Evolutionary conservation across 2,113 vertebrate species (phyloP).

Genomic region (Dunckerocampus dactyliophorus): DNA sequence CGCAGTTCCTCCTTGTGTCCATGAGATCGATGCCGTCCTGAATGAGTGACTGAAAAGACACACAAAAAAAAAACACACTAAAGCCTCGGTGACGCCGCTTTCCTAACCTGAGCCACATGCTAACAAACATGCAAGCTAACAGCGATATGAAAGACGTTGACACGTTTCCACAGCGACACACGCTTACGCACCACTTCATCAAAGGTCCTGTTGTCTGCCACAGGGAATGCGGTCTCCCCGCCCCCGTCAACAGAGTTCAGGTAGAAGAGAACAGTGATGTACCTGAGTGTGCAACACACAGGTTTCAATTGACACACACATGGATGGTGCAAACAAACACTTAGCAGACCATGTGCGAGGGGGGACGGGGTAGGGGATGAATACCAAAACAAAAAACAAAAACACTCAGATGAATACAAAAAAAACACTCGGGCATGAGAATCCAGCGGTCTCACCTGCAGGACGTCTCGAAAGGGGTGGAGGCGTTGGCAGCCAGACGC

Average conservation of each 20-base stretch:
- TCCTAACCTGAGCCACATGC: neutral
- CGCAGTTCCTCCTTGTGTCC: constrained; percentile 93
- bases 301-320: constrained; percentile 52
- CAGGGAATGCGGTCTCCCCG: constrained; percentile 95
- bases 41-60: constrained; percentile 82
- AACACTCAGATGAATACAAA: constrained; percentile 33
- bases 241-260: constrained; percentile 97
- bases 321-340: constrained; percentile 32
- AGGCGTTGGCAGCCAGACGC: constrained; percentile 82
- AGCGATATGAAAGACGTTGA: constrained; percentile 30
- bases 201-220: constrained; percentile 97
- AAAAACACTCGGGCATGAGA: constrained; percentile 22
- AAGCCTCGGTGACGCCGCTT: neutral
- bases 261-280: constrained; percentile 97
- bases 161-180: constrained; percentile 30
- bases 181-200: constrained; percentile 85
- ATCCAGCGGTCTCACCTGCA: constrained; percentile 79
- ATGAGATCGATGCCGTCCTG: constrained; percentile 90
- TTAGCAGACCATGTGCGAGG: neutral
- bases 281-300: constrained; percentile 78
- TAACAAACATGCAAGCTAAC: constrained; percentile 38
- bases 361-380: constrained; percentile 21
- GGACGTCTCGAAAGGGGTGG: constrained; percentile 89
- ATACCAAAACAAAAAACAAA: constrained; percentile 37
- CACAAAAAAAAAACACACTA: neutral